Base-by-base conservation (phyloP, 2,797 vertebrate genomes). In the Oreochromis grahami region DNA sequence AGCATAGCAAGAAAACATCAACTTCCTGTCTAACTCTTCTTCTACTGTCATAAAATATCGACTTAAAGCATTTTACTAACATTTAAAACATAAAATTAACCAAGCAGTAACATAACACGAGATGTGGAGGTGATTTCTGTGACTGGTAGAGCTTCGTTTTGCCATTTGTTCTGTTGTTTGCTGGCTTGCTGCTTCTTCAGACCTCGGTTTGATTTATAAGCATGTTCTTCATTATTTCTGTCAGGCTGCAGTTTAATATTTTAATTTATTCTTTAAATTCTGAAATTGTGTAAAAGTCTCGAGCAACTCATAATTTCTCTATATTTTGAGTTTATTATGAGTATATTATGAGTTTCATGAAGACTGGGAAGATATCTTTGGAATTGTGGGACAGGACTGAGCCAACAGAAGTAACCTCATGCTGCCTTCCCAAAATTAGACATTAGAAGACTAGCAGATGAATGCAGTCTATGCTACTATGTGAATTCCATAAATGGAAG, bases 241-340 rank as follows among this genome's bases (percentile, higher is more conserved):
- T 32, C 26, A 58, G 26, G 55, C 26, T 56, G 55, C 26, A 56
- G 0, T 8, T 56, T 32, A 56, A 56, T 56, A 17, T 0, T 29
- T 9, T 17, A 6, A 56, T 56, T 55, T 55, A 55, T 55, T 56
- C 24, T 56, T 56, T 15, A 29, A 5, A 56, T 29, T 55, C 24
- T 55, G 26, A 56, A 15, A 56, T 0, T 55, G 24, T 56, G 1
- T 29, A 3, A 56, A 56, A 0, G 1, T 56, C 24, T 29, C 1
- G 14, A 29, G 26, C 7, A 29, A 1, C 53, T 56, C 24, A 15
- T 9, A 56, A 56, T 56, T 56, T 9, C 53, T 56, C 53, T 5
- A 29, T 56, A 56, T 56, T 29, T 29, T 56, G 53, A 56, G 24
- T 56, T 15, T 56, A 8, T 29, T 9, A 8, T 56, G 53, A 56